Percentiles rank a stretch among this genome's conserved stretches.
These are phyloP conservation scores for Myodes glareolus DNA, from an alignment of 2,113 vertebrate genomes.

Conservation along the genomic window DNA sequence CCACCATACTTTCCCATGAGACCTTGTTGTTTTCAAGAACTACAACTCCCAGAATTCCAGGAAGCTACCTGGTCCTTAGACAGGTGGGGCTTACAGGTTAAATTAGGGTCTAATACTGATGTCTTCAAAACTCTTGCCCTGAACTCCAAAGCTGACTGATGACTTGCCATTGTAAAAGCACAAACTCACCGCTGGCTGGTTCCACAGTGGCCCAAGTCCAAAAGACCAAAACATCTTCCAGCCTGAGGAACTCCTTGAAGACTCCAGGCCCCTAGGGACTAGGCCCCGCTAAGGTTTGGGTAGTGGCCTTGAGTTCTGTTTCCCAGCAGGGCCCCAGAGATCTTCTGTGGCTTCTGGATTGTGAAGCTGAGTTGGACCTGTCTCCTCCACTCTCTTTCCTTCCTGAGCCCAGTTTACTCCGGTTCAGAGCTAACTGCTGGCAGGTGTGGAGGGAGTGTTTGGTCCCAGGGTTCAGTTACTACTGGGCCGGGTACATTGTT, in stretches of 20 bases:
- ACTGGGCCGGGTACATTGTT: background rate
- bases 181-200: background rate
- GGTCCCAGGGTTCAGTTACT: background rate
- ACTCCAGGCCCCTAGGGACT: background rate
- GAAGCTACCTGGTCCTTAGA: background rate
- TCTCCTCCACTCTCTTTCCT: background rate
- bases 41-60: background rate
- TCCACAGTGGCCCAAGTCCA: background rate
- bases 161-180: background rate
- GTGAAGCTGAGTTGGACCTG: background rate
- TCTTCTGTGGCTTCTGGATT: background rate
- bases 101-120: background rate
- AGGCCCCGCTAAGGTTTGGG: too few species aligned
- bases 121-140: background rate
- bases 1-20: background rate
- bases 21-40: background rate
- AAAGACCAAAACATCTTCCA: background rate
- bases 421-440: background rate
- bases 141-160: background rate
- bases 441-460: background rate
- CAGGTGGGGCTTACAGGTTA: background rate
- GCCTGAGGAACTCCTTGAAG: background rate
- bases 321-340: background rate
- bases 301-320: background rate
- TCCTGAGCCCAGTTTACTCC: background rate